Evolutionary conservation across 2,797 vertebrate genomes (phyloP), one percentile per base, ranked within the genome.

Genomic region (Acanthornis magna): DNA sequence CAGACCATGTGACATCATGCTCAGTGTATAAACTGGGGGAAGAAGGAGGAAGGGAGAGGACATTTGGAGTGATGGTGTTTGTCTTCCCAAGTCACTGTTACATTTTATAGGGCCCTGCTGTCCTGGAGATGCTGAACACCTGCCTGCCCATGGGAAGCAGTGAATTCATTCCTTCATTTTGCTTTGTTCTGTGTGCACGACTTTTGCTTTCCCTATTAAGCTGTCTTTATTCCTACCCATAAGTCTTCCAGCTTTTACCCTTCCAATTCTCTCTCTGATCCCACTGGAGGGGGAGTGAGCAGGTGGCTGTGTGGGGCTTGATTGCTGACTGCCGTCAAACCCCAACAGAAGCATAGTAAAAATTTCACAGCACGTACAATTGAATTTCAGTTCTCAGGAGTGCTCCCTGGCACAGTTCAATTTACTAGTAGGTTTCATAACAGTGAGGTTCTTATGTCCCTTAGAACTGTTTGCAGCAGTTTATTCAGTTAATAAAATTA

Each of bases 101-200:
- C 1, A 3, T 10, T 5, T 20, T 16, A 20, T 16, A 1, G 16
- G 5, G 30, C 7, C 26, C 26, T 48, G 32, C 6, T 12, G 12
- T 74, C 21, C 47, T 42, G 26, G 30, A 22, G 5, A 19, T 67
- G 25, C 21, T 42, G 18, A 50, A 36, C 84, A 50, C 12, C 42
- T 82, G 18, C 22, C 70, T 68, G 30, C 13, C 15, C 34, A 36
- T 4, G 9, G 48, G 18, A 75, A 81, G 7, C 11, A 32, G 40
- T 19, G 34, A 30, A 61, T 55, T 27, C 1, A 12, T 48, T 68
- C 27, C 42, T 62, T 60, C 8, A 11, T 50, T 82, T 75, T 38
- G 16, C 13, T 61, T 34, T 42, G 21, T 25, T 25, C 62, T 62
- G 16, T 70, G 36, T 55, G 16, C 27, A 29, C 0, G 0, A 27